Evolutionary conservation across 2,797 vertebrate species (phyloP).

Genomic region (Cheirogaleus major): DNA sequence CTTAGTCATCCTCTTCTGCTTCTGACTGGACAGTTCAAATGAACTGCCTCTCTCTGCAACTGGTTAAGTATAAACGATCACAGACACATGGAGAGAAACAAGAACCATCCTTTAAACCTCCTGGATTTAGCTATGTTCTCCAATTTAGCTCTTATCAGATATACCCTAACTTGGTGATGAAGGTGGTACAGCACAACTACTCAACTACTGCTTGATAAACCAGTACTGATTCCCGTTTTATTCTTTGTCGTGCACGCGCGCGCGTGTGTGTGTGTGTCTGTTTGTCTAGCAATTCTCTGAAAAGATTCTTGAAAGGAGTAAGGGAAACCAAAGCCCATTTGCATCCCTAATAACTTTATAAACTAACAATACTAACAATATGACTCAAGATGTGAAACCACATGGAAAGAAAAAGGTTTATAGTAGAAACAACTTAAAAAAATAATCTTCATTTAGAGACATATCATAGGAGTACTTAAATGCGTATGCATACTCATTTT

Average conservation of each 20-base stretch:
- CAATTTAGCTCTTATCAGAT: constrained; percentile 12
- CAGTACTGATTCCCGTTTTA: neutral
- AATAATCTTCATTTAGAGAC: constrained; percentile 42
- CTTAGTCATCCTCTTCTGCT: neutral
- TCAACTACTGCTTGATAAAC: constrained; percentile 17
- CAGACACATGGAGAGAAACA: neutral
- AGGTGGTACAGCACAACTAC: neutral
- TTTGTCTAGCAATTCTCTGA: neutral
- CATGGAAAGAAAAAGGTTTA: constrained; percentile 15
- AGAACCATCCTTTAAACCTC: constrained; percentile 27
- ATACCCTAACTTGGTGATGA: neutral
- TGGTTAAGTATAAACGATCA: neutral
- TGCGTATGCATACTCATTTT: neutral
- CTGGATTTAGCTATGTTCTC: neutral
- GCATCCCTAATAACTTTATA: neutral
- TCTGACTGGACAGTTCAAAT: neutral
- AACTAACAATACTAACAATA: constrained; percentile 19
- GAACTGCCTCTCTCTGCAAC: constrained; percentile 4
- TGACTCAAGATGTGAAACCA: constrained; percentile 45
- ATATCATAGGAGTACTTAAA: constrained; percentile 25
- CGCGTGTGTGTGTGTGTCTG: neutral
- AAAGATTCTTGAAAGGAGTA: neutral
- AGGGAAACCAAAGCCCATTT: neutral
- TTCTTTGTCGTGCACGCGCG: neutral
- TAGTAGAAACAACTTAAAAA: constrained; percentile 17